These are phyloP conservation scores for Gallinago stenura DNA, from an alignment of 2,797 vertebrate species.

Conservation along the genomic window DNA sequence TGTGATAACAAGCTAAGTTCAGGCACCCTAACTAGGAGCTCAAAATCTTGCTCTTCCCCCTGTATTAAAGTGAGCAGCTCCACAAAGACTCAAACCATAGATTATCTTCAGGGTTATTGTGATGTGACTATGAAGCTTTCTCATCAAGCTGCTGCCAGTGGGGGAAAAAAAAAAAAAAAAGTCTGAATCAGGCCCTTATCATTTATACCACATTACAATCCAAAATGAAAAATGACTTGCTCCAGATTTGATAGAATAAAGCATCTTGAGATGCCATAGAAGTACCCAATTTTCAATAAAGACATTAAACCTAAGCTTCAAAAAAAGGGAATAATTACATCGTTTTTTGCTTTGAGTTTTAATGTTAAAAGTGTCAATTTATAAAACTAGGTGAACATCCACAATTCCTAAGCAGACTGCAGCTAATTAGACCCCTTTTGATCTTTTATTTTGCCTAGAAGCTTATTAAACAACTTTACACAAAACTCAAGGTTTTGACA, in stretches of 20 bases:
- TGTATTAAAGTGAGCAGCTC: background rate
- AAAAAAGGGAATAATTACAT: slow-evolving; percentile 77
- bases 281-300: slow-evolving; percentile 71
- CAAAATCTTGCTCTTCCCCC: slow-evolving; percentile 20
- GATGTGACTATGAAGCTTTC: slow-evolving; percentile 52
- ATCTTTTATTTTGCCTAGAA: slow-evolving; percentile 76
- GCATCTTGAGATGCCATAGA: slow-evolving; percentile 73
- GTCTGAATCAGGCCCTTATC: slow-evolving; percentile 70
- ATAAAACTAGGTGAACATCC: slow-evolving; percentile 77
- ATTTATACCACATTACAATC: slow-evolving; percentile 74
- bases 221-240: slow-evolving; percentile 74
- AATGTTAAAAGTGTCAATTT: slow-evolving; percentile 76
- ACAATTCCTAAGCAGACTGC: slow-evolving; percentile 69
- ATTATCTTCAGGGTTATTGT: slow-evolving; percentile 73
- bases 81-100: slow-evolving; percentile 56
- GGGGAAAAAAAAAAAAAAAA: background rate
- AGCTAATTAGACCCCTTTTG: slow-evolving; percentile 78
- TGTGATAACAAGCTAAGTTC: background rate
- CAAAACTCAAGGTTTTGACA: slow-evolving; percentile 62
- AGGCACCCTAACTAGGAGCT: background rate
- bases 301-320: slow-evolving; percentile 76
- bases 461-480: slow-evolving; percentile 75
- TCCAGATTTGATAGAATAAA: slow-evolving; percentile 75
- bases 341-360: slow-evolving; percentile 74
- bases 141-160: slow-evolving; percentile 23